These are phyloP conservation scores for Rugalucina vietnamica DNA, from an alignment of 2,888 invertebrate genomes.

Conservation along the genomic window DNA sequence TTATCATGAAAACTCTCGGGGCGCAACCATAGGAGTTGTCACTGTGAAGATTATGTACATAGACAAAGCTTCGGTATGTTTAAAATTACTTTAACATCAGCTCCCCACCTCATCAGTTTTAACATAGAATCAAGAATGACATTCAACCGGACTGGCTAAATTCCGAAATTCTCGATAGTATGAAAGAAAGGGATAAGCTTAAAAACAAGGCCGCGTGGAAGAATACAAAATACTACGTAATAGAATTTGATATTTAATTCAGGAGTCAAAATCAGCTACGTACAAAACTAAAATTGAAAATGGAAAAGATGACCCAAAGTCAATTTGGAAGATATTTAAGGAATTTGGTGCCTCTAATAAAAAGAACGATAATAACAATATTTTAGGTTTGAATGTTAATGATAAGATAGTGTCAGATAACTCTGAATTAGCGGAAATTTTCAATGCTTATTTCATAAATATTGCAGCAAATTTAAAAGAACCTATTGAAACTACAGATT, in stretches of 20 bases:
- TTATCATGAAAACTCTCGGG: slow-evolving; percentile 90
- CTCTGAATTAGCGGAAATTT: no score
- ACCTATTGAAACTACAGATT: no score
- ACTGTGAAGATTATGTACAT: slow-evolving; percentile 88
- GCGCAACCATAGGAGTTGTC: slow-evolving; percentile 89
- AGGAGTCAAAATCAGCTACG: background rate
- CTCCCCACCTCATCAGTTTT: no score
- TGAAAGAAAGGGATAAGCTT: background rate
- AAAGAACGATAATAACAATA: no score
- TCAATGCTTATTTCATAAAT: no score
- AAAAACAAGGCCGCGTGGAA: background rate
- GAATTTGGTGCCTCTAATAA: no score
- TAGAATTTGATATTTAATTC: background rate
- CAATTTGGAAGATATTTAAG: no score
- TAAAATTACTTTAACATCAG: no score
- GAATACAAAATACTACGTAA: background rate
- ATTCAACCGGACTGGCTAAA: background rate
- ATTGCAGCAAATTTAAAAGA: no score
- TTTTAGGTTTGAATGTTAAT: no score
- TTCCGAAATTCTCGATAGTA: background rate
- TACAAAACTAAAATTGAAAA: background rate
- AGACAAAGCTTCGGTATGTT: slow-evolving; percentile 68
- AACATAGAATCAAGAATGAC: background rate
- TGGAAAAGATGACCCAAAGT: background rate
- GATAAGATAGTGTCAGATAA: no score